A percentile compares a stretch with the other conserved stretches of the same genome.
phyloP scores from a whole-genome alignment of 2,113 vertebrate species.

The Potamarius usumacintae region DNA sequence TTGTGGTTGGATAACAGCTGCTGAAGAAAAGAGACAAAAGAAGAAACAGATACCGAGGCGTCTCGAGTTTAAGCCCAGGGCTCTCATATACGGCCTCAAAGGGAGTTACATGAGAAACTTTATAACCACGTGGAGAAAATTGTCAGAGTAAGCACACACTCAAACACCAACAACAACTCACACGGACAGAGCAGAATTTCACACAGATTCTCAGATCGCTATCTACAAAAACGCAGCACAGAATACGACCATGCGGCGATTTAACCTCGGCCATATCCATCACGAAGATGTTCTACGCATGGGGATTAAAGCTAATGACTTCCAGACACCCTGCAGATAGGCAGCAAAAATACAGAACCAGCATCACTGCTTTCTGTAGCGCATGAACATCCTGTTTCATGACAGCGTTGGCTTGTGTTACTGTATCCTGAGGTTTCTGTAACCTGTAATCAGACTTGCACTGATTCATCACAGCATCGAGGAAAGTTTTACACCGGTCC shows the following conservation, averaged over 20 bases:
- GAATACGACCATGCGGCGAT: background rate
- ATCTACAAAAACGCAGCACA: background rate
- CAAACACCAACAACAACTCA: background rate
- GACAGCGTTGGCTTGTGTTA: conserved; percentile 20
- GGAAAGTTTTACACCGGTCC: background rate
- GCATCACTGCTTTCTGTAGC: background rate
- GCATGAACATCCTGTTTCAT: conserved; percentile 3
- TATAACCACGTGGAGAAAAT: conserved; percentile 6
- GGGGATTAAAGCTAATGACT: conserved; percentile 18
- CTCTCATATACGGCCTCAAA: background rate
- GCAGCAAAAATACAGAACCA: background rate
- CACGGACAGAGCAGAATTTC: background rate
- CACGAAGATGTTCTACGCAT: conserved; percentile 13
- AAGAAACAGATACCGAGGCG: conserved; percentile 36
- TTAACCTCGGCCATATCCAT: conserved; percentile 26
- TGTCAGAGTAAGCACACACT: background rate
- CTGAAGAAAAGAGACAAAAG: conserved; percentile 35
- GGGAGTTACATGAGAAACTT: conserved; percentile 9
- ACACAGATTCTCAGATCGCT: background rate
- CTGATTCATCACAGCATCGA: background rate
- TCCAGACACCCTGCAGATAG: conserved; percentile 19
- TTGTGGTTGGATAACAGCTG: conserved; percentile 44
- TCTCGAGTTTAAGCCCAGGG: conserved; percentile 18
- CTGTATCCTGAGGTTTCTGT: background rate
- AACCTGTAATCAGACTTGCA: conserved; percentile 14